Evolutionary conservation across 1,140 invertebrate genomes (phyloP).

Genomic region (Mya arenaria): DNA sequence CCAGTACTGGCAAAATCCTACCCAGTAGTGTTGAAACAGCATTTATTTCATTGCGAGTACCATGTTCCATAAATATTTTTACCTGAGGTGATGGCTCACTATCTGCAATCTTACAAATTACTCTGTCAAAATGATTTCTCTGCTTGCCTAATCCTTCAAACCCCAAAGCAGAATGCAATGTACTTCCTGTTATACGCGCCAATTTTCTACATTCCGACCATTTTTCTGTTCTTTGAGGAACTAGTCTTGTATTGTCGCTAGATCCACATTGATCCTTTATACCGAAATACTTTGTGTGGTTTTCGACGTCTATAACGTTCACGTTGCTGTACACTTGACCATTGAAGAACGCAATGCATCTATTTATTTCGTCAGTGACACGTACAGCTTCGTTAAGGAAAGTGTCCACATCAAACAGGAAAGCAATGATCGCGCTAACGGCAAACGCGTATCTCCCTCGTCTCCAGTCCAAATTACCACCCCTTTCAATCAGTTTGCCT

Average conservation of each 20-base stretch:
- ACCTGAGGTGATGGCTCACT: constrained; percentile 1
- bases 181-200: constrained; percentile 55
- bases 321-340: not conserved
- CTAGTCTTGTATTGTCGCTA: not conserved
- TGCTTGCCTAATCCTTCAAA: constrained; percentile 28
- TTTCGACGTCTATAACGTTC: not conserved
- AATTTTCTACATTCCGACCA: constrained; percentile 39
- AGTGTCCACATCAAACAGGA: constrained; percentile 46
- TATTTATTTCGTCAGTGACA: not conserved
- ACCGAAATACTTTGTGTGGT: not conserved
- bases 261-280: not conserved
- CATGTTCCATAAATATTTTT: constrained; percentile 33
- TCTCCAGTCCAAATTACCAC: constrained; percentile 24
- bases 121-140: constrained; percentile 52
- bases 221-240: constrained; percentile 30
- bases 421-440: constrained; percentile 51
- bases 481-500: constrained; percentile 41
- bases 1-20: constrained; percentile 29
- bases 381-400: not conserved
- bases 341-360: not conserved
- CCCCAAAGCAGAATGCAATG: constrained; percentile 40
- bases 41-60: constrained; percentile 45
- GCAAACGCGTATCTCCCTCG: constrained; percentile 40
- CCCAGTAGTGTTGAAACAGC: constrained; percentile 42
- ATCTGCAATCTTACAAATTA: constrained; percentile 28